A percentile compares a stretch with the other conserved stretches of the same genome.
phyloP scores from a whole-genome alignment of 1,140 invertebrate genomes.

The Brachionus rubens region DNA sequence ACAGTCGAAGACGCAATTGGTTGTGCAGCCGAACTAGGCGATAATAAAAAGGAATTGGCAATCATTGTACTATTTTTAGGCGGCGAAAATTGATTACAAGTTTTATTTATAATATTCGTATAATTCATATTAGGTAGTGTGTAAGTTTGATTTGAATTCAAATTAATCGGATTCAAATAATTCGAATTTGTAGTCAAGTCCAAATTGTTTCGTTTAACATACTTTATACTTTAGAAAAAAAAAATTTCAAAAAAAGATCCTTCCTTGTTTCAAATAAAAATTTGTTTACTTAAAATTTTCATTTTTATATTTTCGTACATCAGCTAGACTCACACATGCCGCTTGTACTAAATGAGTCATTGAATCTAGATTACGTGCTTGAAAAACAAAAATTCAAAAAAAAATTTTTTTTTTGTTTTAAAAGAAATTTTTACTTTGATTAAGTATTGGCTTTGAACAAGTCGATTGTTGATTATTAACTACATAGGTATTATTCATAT shows the following conservation, averaged over 20 bases:
- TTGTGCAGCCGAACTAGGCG: neutral
- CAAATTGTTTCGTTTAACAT: conserved; percentile 11
- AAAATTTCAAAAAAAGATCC: too few relatives aligned
- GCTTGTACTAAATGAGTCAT: conserved; percentile 46
- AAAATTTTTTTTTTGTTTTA: neutral
- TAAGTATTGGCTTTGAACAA: neutral
- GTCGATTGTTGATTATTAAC: conserved; percentile 30
- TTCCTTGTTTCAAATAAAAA: neutral
- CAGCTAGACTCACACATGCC: conserved; percentile 43
- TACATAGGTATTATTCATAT: conserved; percentile 27
- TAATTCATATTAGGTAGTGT: conserved; percentile 3
- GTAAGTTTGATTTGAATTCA: conserved; percentile 25
- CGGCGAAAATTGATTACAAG: conserved; percentile 2
- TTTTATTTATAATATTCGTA: conserved; percentile 9
- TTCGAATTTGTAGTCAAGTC: neutral
- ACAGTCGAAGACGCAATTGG: conserved; percentile 42
- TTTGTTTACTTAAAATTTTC: conserved; percentile 38
- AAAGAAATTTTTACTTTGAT: conserved; percentile 7
- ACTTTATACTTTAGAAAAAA: conserved; percentile 21
- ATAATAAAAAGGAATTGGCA: neutral
- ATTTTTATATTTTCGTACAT: conserved; percentile 38
- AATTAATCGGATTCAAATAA: conserved; percentile 23
- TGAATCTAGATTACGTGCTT: conserved; percentile 37
- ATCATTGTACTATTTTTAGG: conserved; percentile 38
- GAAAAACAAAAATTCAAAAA: neutral